Conservation (phyloP, 2,888 invertebrate genomes). For the Zaprionus bogoriensis region DNA sequence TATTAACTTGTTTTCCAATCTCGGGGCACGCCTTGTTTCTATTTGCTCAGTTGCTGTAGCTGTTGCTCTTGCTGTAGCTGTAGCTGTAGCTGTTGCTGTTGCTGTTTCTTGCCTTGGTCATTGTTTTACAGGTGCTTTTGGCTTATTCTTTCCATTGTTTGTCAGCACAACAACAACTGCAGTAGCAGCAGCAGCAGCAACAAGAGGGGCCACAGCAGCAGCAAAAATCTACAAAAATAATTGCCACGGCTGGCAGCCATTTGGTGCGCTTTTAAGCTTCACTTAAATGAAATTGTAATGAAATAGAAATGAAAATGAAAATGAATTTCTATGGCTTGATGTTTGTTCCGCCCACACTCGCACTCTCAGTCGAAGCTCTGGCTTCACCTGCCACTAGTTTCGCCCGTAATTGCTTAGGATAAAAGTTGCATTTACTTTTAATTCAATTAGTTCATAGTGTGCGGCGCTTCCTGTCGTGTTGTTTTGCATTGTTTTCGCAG, state of each 20-base stretch:
- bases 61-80: conserved; percentile 38
- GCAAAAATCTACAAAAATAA: conserved; percentile 74
- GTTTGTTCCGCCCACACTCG: conserved; percentile 46
- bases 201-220: conserved; percentile 2
- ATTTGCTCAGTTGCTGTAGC: conserved; percentile 47
- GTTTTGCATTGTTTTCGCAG: conserved; percentile 43
- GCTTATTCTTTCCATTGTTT: conserved; percentile 66
- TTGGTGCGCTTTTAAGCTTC: conserved; percentile 77
- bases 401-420: conserved; percentile 69
- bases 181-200: conserved; percentile 14
- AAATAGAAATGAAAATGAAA: conserved; percentile 68
- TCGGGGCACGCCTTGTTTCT: conserved; percentile 59
- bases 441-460: conserved; percentile 68
- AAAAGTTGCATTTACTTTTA: conserved; percentile 78
- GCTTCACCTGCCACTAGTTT: conserved; percentile 6
- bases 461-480: conserved; percentile 17
- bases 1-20: conserved; percentile 77
- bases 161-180: conserved; percentile 18
- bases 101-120: conserved; percentile 48
- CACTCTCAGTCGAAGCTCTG: background rate
- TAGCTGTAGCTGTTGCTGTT: conserved; percentile 32
- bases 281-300: conserved; percentile 77
- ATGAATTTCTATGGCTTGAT: conserved; percentile 75
- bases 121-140: conserved; percentile 74
- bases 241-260: conserved; percentile 74